Evolutionary conservation across 2,113 vertebrate species (phyloP).

Genomic region (Rhegmatorhina hoffmannsi): DNA sequence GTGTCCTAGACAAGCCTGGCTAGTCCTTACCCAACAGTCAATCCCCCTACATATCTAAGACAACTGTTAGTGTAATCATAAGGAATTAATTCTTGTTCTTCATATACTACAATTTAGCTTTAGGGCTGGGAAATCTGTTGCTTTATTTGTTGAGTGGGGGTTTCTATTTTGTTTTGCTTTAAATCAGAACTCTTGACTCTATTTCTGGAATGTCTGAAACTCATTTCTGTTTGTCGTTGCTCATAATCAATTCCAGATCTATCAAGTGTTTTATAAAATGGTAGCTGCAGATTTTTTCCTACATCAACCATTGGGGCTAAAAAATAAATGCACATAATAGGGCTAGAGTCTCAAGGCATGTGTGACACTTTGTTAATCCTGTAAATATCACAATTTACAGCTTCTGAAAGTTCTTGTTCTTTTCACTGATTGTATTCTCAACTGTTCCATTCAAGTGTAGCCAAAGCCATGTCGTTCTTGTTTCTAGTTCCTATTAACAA

Average conservation of each 20-base stretch:
- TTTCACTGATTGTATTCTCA: neutral
- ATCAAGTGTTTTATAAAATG: slow-evolving; percentile 22
- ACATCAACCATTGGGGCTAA: neutral
- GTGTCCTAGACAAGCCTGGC: neutral
- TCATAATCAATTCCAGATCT: slow-evolving; percentile 30
- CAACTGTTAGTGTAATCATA: neutral
- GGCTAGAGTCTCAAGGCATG: neutral
- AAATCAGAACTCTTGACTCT: neutral
- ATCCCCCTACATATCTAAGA: neutral
- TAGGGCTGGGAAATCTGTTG: neutral
- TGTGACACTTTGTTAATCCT: neutral
- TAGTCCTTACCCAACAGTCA: neutral
- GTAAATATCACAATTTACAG: neutral
- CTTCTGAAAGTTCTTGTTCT: slow-evolving; percentile 23
- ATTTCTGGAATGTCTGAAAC: neutral
- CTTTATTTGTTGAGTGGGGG: neutral
- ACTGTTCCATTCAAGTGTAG: slow-evolving; percentile 6
- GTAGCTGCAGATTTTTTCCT: neutral
- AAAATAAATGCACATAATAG: neutral
- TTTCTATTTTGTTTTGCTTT: neutral
- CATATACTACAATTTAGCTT: neutral
- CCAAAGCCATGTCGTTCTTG: neutral
- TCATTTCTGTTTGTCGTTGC: neutral
- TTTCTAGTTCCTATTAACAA: slow-evolving; percentile 28
- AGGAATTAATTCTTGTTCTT: neutral